Percentiles rank a stretch among this genome's conserved stretches.
Evolutionary conservation across 2,888 invertebrate genomes (phyloP).

Genomic region (Azorinus chamasolen): DNA sequence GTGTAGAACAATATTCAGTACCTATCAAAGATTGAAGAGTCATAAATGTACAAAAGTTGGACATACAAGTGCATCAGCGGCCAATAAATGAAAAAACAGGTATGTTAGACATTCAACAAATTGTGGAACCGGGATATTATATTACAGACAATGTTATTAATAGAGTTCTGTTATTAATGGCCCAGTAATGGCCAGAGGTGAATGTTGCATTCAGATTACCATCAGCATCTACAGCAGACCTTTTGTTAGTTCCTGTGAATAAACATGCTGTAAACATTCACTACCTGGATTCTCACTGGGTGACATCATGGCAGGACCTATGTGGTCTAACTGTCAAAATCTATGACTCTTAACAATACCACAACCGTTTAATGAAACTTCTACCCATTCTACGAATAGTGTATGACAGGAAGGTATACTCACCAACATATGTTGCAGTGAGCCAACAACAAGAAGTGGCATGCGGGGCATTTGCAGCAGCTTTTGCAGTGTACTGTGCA

Average conservation of each 20-base stretch:
- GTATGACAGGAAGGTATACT: not conserved
- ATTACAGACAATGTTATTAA: no score
- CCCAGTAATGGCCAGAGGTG: no score
- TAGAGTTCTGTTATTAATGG: no score
- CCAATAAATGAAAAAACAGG: not conserved
- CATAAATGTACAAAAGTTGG: no score
- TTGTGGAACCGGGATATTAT: no score
- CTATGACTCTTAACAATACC: not conserved
- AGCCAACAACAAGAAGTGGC: not conserved
- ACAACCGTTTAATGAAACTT: not conserved
- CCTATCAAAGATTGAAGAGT: not conserved
- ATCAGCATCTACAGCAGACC: no score
- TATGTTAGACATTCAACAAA: no score
- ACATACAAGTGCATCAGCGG: not conserved
- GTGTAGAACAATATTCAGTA: not conserved
- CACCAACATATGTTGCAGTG: not conserved
- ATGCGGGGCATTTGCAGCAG: not conserved
- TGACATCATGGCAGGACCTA: constrained; percentile 3
- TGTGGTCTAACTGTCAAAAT: not conserved
- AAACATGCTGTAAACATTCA: constrained; percentile 11
- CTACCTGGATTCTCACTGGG: not conserved
- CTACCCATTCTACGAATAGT: not conserved
- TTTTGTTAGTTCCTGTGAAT: no score
- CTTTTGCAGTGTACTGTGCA: not conserved
- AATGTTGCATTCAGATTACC: no score